phyloP scores from a whole-genome alignment of 2,113 vertebrate species.

The Furnarius figulus region DNA sequence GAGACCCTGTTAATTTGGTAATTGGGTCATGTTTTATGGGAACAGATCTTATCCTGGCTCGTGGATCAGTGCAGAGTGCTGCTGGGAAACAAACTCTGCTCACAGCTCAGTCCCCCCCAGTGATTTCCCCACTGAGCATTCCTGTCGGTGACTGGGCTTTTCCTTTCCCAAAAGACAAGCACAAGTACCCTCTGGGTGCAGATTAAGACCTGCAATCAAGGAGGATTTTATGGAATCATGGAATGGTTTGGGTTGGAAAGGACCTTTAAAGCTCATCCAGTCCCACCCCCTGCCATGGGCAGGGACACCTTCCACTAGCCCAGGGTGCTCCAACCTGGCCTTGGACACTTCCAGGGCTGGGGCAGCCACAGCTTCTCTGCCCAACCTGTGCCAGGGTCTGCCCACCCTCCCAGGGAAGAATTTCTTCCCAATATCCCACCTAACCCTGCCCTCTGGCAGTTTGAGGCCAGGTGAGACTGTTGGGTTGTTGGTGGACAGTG shows the following conservation, averaged over 20 bases:
- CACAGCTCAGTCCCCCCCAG: not conserved
- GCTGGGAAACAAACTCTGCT: not conserved
- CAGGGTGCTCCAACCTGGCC: not conserved
- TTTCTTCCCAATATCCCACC: not conserved
- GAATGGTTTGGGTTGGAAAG: not conserved
- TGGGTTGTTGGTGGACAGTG: not conserved
- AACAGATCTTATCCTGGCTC: not conserved
- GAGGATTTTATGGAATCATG: not conserved
- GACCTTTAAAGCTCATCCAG: not conserved
- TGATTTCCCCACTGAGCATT: not conserved
- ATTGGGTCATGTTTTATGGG: not conserved
- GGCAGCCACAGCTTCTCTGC: not conserved
- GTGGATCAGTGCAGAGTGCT: not conserved
- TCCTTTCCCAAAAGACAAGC: not conserved
- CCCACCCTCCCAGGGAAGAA: not conserved
- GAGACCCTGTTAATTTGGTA: not conserved
- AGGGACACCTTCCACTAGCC: not conserved
- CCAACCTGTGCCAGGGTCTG: too few relatives aligned
- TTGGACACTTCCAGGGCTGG: not conserved
- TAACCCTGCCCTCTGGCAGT: not conserved
- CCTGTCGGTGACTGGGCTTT: not conserved
- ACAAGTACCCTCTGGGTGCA: not conserved
- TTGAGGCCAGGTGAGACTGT: not conserved
- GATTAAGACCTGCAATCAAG: not conserved
- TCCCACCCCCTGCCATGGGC: not conserved